phyloP scores from a whole-genome alignment of 1,140 invertebrate species.

The Oppia nitens region DNA sequence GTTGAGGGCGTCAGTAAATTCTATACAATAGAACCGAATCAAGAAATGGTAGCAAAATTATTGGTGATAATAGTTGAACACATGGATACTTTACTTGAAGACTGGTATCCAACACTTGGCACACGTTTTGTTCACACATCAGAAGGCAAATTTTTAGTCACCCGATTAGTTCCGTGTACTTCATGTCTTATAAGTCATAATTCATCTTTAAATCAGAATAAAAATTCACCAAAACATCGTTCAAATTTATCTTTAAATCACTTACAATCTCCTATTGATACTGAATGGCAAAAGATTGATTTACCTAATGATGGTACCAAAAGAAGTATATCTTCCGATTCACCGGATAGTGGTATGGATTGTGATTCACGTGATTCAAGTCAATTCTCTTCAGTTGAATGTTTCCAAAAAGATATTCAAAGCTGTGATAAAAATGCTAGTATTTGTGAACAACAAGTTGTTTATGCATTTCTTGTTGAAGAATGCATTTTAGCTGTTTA shows the following conservation, averaged over 20 bases:
- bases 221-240: neutral
- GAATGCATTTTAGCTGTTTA: conserved; percentile 81
- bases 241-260: neutral
- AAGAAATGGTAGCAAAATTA: conserved; percentile 62
- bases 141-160: conserved; percentile 85
- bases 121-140: conserved; percentile 94
- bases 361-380: conserved; percentile 1
- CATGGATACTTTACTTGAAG: conserved; percentile 87
- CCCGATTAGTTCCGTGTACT: conserved; percentile 80
- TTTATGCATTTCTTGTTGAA: conserved; percentile 59
- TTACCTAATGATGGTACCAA: conserved; percentile 6
- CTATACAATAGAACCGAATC: conserved; percentile 39
- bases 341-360: neutral
- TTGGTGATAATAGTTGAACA: conserved; percentile 84
- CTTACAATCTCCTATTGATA: conserved; percentile 1
- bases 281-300: conserved; percentile 7
- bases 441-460: conserved; percentile 20
- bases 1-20: conserved; percentile 35
- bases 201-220: neutral
- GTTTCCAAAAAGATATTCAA: neutral
- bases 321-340: neutral
- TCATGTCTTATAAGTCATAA: conserved; percentile 43
- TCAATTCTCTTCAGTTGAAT: neutral
- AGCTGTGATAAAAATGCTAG: neutral
- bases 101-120: conserved; percentile 86